Conservation (phyloP, 2,797 vertebrate species). For the Danio choprae region DNA sequence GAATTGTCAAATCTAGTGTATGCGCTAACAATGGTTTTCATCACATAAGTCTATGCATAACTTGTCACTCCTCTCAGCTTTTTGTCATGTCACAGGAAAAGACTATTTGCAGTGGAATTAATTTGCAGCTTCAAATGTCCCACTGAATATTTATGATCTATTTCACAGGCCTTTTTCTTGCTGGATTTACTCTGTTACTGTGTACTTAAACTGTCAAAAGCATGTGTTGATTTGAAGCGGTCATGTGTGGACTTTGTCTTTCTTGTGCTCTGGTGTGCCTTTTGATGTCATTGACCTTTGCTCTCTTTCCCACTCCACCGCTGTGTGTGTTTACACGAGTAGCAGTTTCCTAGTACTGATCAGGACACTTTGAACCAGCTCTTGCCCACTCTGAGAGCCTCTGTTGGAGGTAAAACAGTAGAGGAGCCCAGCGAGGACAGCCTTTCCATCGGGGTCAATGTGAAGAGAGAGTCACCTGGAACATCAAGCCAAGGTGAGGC, state of each 20-base stretch:
- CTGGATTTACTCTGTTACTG: background rate
- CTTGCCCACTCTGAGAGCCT: conserved; percentile 84
- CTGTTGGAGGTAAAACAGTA: conserved; percentile 64
- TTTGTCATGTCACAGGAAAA: conserved; percentile 2
- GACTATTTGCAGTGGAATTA: background rate
- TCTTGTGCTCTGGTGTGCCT: conserved; percentile 58
- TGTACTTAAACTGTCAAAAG: background rate
- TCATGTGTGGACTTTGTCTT: conserved; percentile 69
- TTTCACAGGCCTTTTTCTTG: background rate
- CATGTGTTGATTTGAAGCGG: conserved; percentile 48
- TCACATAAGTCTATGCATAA: background rate
- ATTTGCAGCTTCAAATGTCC: background rate
- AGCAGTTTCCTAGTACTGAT: conserved; percentile 83
- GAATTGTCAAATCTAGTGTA: too few species aligned
- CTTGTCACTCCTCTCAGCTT: background rate
- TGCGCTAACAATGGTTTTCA: background rate
- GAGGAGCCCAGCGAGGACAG: conserved; percentile 68
- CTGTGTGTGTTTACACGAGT: conserved; percentile 38
- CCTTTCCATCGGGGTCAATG: conserved; percentile 72
- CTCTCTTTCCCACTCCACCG: conserved; percentile 34
- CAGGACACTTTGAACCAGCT: conserved; percentile 87
- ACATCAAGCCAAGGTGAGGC: conserved; percentile 75
- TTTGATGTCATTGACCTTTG: conserved; percentile 70
- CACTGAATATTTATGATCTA: background rate
- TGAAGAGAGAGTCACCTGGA: conserved; percentile 77